These are phyloP conservation scores for Calyptomena viridis DNA, from an alignment of 2,113 vertebrate species.

Conservation along the genomic window DNA sequence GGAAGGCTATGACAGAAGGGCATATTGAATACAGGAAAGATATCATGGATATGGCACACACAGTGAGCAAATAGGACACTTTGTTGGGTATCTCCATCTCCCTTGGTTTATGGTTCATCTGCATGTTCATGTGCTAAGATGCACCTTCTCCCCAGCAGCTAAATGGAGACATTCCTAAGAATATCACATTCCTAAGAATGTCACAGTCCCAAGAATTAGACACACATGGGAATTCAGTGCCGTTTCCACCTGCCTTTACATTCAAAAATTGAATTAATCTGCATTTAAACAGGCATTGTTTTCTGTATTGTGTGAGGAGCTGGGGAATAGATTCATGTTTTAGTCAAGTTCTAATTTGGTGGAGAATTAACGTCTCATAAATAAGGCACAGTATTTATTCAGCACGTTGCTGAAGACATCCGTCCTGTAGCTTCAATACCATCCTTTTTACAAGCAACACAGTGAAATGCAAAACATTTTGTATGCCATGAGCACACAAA, in stretches of 20 bases:
- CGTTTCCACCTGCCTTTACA: background rate
- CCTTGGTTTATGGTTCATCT: background rate
- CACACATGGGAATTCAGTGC: background rate
- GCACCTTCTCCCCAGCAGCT: background rate
- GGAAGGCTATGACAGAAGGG: background rate
- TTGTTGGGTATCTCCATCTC: background rate
- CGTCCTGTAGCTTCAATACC: background rate
- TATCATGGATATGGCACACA: background rate
- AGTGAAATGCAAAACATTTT: background rate
- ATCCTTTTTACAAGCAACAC: background rate
- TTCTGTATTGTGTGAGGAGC: background rate
- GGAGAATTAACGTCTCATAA: constrained; percentile 28
- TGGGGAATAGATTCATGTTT: constrained; percentile 27
- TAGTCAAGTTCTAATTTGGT: constrained; percentile 15
- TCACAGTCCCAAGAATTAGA: background rate
- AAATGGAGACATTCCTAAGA: background rate
- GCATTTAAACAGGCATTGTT: constrained; percentile 12
- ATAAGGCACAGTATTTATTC: constrained; percentile 21
- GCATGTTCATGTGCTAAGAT: background rate
- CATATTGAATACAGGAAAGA: background rate
- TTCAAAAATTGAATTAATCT: background rate
- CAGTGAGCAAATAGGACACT: background rate
- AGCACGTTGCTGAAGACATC: background rate
- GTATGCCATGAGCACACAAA: background rate
- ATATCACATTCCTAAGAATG: background rate